These are phyloP conservation scores for Archips xylosteana DNA, from an alignment of 2,888 invertebrate genomes.

Conservation along the genomic window DNA sequence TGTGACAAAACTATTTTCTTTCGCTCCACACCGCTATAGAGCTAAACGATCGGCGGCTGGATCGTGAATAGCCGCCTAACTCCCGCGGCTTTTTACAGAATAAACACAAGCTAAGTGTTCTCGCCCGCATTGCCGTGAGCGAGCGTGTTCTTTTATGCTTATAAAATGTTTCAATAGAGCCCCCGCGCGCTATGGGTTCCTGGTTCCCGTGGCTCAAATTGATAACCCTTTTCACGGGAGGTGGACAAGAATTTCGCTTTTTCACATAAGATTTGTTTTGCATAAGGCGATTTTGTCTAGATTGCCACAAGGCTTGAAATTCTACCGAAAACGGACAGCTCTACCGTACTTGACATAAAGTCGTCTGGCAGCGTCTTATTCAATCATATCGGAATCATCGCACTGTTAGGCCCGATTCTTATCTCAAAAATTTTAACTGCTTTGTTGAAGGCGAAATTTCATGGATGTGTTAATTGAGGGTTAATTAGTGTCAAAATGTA, in stretches of 20 bases:
- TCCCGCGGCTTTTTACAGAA: conserved; percentile 44
- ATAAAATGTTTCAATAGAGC: conserved; percentile 25
- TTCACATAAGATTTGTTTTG: neutral
- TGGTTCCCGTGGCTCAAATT: conserved; percentile 36
- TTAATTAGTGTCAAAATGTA: no score
- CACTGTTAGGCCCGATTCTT: no score
- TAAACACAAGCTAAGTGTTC: conserved; percentile 46
- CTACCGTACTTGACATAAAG: no score
- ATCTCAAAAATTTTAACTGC: no score
- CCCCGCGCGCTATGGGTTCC: conserved; percentile 30
- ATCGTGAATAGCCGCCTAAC: conserved; percentile 28
- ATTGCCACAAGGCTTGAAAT: no score
- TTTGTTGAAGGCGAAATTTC: no score
- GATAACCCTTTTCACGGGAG: conserved; percentile 30
- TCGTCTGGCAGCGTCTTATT: no score
- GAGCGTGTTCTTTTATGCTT: conserved; percentile 27
- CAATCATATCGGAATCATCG: no score
- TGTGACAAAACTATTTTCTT: conserved; percentile 21
- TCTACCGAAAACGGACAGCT: no score
- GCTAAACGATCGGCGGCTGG: conserved; percentile 34
- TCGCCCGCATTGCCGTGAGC: conserved; percentile 19
- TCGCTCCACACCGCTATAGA: conserved; percentile 22
- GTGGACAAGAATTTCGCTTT: neutral
- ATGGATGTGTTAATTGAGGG: no score
- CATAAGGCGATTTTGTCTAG: no score